Evolutionary conservation across 2,113 vertebrate genomes (phyloP), one percentile per base, ranked within the genome.

Genomic region (Neoarius graeffei): DNA sequence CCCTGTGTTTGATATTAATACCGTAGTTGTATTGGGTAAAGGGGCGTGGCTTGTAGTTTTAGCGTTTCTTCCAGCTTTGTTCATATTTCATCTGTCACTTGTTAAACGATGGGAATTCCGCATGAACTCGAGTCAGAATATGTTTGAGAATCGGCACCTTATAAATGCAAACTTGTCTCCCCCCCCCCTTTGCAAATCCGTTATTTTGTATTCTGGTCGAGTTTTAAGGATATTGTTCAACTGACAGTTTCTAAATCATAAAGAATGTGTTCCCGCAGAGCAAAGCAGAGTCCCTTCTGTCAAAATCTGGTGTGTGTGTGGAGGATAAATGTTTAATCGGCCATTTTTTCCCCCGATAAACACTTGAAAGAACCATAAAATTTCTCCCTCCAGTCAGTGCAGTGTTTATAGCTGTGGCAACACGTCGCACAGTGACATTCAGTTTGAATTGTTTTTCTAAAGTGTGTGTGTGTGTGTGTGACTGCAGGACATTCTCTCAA

Each of bases 311-410:
- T 76, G 42, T 76, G 73, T 48, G 73, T 48, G 30, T 74, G 76
- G 13, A 57, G 42, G 82, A 66, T 83, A 83, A 83, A 83, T 74
- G 84, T 85, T 59, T 85, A 74, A 56, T 35, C 50, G 27, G 77
- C n/a, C 85, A 57, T 27, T 67, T n/a, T 86, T 23, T 7, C 23
- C 13, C 35, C 79, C 23, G 52, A 81, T 81, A 82, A 81, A 87
- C 77, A 86, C 76, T 86, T 86, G 30, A 86, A 66, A 52, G n/a
- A 56, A 30, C 14, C 52, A 71, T 71, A 59, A 57, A 71, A 67
- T 69, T 81, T 42, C 54, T 82, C 30, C 64, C 77, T 71, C n/a
- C 62, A 71, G 77, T 71, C 62, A 69, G 42, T 23, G 48, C 59
- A 20, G 42, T 42, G 85, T 54, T 79, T 66, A 54, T 85, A 56